Evolutionary conservation across 2,888 invertebrate genomes (phyloP).

Genomic region (Ophion slaviceki): DNA sequence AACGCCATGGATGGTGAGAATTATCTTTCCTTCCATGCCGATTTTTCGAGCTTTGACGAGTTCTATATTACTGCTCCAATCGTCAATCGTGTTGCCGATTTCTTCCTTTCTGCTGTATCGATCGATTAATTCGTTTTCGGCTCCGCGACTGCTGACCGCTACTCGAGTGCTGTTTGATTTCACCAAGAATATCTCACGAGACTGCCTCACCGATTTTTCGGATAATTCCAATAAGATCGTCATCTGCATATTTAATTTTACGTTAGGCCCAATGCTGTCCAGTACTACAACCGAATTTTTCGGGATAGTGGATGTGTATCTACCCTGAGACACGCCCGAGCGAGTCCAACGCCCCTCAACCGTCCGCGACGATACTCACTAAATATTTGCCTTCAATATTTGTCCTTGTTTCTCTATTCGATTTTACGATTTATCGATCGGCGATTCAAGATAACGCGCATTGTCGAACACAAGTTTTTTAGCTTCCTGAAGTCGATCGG

Average conservation of each 20-base stretch:
- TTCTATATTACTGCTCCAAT: background rate
- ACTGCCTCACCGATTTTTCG: too few relatives aligned
- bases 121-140: too few relatives aligned
- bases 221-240: too few relatives aligned
- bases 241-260: background rate
- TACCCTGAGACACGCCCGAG: slow-evolving; percentile 38
- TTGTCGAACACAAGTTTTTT: background rate
- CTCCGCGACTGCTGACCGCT: too few relatives aligned
- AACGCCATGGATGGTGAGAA: slow-evolving; percentile 93
- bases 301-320: slow-evolving; percentile 84
- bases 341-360: slow-evolving; percentile 7
- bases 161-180: too few relatives aligned
- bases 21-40: background rate
- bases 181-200: too few relatives aligned
- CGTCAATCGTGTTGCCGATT: background rate
- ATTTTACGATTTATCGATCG: background rate
- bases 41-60: slow-evolving; percentile 9
- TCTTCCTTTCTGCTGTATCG: background rate
- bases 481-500: slow-evolving; percentile 36
- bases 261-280: slow-evolving; percentile 70
- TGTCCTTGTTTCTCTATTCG: too few relatives aligned
- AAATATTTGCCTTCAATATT: too few relatives aligned
- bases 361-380: background rate
- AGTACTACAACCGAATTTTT: slow-evolving; percentile 96
- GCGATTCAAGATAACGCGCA: background rate